A percentile compares a stretch with the other conserved stretches of the same genome.
Evolutionary conservation across 2,797 vertebrate species (phyloP).

Genomic region (Siniperca obscura): DNA sequence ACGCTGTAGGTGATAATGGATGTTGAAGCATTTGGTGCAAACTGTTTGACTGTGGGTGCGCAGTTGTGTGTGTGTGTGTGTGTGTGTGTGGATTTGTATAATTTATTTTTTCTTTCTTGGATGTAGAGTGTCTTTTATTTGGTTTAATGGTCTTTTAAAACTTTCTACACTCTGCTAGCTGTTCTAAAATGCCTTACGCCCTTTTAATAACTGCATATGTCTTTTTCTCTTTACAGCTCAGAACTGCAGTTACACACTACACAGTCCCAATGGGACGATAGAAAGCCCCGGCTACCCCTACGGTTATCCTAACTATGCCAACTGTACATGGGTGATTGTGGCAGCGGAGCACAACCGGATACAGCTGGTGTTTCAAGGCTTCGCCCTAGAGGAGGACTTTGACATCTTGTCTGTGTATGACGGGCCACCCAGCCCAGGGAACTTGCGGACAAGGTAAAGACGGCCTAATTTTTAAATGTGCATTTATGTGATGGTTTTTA

Average conservation of each 20-base stretch:
- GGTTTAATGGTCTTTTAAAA: slow-evolving; percentile 1
- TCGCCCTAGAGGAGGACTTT: slow-evolving; percentile 98
- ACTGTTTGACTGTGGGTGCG: slow-evolving; percentile 52
- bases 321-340: slow-evolving; percentile 98
- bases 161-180: not conserved
- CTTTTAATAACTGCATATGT: slow-evolving; percentile 33
- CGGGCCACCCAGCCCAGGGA: slow-evolving; percentile 92
- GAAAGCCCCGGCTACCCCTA: slow-evolving; percentile 98
- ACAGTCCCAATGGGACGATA: slow-evolving; percentile 94
- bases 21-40: slow-evolving; percentile 52
- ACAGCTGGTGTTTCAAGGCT: slow-evolving; percentile 98
- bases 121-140: slow-evolving; percentile 13
- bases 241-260: slow-evolving; percentile 95
- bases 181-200: slow-evolving; percentile 18
- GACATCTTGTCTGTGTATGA: slow-evolving; percentile 97
- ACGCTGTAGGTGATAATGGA: slow-evolving; percentile 67
- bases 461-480: not conserved
- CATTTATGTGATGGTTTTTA: not conserved
- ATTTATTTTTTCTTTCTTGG: slow-evolving; percentile 17
- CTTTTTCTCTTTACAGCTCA: slow-evolving; percentile 86
- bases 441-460: slow-evolving; percentile 92
- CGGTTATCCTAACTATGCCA: slow-evolving; percentile 99
- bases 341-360: slow-evolving; percentile 95
- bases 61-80: slow-evolving; percentile 16
- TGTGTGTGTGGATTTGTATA: slow-evolving; percentile 12